Evolutionary conservation across 2,113 vertebrate genomes (phyloP).

Genomic region (Hirundichthys speculiger): DNA sequence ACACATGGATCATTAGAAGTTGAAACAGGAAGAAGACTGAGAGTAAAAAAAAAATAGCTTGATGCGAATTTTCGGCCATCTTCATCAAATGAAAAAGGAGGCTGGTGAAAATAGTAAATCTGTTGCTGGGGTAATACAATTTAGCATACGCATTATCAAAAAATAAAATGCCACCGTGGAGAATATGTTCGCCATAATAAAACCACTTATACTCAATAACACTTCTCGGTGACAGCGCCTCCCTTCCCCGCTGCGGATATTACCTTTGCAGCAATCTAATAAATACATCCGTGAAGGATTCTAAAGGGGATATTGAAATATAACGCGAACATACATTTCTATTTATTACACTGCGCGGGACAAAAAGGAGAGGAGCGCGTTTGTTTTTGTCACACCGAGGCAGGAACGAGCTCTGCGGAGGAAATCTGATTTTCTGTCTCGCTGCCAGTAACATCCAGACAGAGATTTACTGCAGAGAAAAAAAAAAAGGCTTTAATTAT

Average conservation of each 20-base stretch:
- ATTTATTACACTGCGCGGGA: slow-evolving; percentile 79
- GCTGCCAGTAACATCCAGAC: slow-evolving; percentile 14
- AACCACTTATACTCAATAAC: slow-evolving; percentile 85
- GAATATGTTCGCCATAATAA: slow-evolving; percentile 85
- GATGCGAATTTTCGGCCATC: not conserved
- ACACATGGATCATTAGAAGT: too few relatives aligned
- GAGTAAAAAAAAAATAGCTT: too few relatives aligned
- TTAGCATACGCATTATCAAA: slow-evolving; percentile 82
- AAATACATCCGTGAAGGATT: slow-evolving; percentile 86
- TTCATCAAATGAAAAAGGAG: slow-evolving; percentile 30
- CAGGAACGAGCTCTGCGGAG: slow-evolving; percentile 1
- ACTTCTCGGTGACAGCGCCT: slow-evolving; percentile 80
- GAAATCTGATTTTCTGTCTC: not conserved
- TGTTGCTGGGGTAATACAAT: slow-evolving; percentile 79
- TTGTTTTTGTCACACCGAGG: slow-evolving; percentile 42
- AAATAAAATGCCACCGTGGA: slow-evolving; percentile 81
- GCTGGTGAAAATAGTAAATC: slow-evolving; percentile 68
- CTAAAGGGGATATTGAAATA: slow-evolving; percentile 85
- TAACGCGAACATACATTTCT: slow-evolving; percentile 83
- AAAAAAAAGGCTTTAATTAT: slow-evolving; percentile 41
- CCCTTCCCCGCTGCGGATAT: slow-evolving; percentile 84
- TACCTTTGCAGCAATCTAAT: slow-evolving; percentile 86
- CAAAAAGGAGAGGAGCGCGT: slow-evolving; percentile 47
- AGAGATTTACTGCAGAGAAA: slow-evolving; percentile 20
- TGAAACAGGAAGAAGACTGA: not conserved